Evolutionary conservation across 37 sponge, comb jelly and placozoan species (phyloP).

Genomic region (Cliona cf. orientalis): DNA sequence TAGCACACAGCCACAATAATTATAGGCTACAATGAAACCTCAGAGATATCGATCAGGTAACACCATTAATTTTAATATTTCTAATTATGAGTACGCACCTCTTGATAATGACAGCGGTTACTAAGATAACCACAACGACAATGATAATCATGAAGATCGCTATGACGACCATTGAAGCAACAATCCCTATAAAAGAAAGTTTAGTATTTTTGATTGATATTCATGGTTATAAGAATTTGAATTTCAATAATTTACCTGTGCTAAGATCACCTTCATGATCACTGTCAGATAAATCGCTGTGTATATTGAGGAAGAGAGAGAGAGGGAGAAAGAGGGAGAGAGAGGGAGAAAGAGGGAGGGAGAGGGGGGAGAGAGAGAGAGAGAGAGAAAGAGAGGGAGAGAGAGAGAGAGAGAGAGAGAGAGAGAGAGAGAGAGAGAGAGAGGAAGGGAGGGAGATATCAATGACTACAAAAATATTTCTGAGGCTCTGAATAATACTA

Average conservation of each 20-base stretch:
- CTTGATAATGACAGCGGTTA: background rate
- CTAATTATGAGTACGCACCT: background rate
- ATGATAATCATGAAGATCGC: background rate
- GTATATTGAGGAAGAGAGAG: slow-evolving; percentile 27
- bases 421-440: slow-evolving; percentile 10
- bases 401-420: slow-evolving; percentile 9
- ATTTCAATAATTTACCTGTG: too few relatives aligned
- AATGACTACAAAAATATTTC: background rate
- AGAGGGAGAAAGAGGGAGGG: slow-evolving; percentile 2
- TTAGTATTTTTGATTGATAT: background rate
- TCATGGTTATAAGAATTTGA: background rate
- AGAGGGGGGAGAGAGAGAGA: slow-evolving; percentile 11
- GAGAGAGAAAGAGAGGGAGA: background rate
- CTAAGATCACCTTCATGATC: too few relatives aligned
- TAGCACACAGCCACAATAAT: too few relatives aligned
- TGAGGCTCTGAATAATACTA: background rate
- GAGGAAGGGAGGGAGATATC: slow-evolving; percentile 9
- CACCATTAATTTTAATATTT: too few relatives aligned
- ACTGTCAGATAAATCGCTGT: too few relatives aligned
- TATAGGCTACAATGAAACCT: too few relatives aligned
- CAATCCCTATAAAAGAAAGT: background rate
- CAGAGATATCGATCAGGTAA: too few relatives aligned
- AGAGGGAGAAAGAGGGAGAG: slow-evolving; percentile 11
- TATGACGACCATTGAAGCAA: background rate
- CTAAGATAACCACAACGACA: background rate